A percentile compares a stretch with the other conserved stretches of the same genome.
phyloP scores from a whole-genome alignment of 2,113 vertebrate genomes.

The Terrapene triunguis region DNA sequence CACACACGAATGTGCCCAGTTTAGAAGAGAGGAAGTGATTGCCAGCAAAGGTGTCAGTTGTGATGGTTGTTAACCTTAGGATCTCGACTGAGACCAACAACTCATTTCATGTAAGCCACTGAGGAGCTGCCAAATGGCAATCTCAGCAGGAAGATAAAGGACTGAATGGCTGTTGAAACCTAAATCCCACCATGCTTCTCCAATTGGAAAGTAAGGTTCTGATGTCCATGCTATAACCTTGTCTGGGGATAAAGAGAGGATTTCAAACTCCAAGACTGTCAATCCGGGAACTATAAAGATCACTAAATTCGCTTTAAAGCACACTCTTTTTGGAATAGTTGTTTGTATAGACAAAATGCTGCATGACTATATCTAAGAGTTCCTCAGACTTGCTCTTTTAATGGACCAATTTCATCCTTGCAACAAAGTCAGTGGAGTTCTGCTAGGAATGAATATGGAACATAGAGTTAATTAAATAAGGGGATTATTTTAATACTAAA shows the following conservation, averaged over 20 bases:
- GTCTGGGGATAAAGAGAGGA: neutral
- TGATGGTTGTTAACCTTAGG: neutral
- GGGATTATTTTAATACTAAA: neutral
- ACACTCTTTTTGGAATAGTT: neutral
- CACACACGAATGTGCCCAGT: neutral
- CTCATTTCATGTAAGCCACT: neutral
- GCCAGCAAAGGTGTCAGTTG: neutral
- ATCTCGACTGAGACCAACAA: neutral
- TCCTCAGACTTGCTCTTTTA: neutral
- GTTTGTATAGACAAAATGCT: accelerated
- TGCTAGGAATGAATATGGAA: neutral
- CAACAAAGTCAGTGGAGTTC: neutral
- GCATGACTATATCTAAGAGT: neutral
- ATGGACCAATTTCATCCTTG: neutral
- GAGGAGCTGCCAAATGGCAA: neutral
- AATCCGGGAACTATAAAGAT: neutral
- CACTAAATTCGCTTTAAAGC: neutral
- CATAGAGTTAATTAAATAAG: neutral
- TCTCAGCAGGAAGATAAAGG: neutral
- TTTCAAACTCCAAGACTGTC: neutral
- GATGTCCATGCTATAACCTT: neutral
- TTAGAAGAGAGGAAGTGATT: neutral
- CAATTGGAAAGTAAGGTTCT: neutral
- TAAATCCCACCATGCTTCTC: neutral
- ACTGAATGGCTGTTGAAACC: neutral